These are phyloP conservation scores for Sporophila hypoxantha DNA, from an alignment of 2,113 vertebrate genomes.

Conservation along the genomic window DNA sequence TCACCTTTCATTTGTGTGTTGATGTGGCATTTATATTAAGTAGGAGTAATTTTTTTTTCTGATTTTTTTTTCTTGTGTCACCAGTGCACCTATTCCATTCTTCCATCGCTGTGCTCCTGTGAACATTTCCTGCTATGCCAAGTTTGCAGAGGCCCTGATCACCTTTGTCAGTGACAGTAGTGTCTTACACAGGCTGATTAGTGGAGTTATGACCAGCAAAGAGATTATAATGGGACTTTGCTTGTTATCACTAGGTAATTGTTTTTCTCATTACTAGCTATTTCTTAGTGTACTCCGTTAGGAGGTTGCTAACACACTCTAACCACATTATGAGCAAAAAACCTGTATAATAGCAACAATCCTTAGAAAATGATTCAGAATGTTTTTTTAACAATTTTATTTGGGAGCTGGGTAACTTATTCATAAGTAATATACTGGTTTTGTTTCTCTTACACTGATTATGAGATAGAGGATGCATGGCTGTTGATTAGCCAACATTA, in stretches of 20 bases:
- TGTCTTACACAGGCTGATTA: slow-evolving; percentile 93
- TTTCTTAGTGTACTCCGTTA: slow-evolving; percentile 68
- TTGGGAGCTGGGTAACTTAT: slow-evolving; percentile 31
- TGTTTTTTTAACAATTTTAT: slow-evolving; percentile 35
- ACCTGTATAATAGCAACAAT: slow-evolving; percentile 6
- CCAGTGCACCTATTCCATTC: slow-evolving; percentile 89
- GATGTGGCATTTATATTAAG: slow-evolving; percentile 84
- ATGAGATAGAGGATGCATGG: background rate
- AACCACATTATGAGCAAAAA: slow-evolving; percentile 42
- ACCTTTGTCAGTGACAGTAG: slow-evolving; percentile 95
- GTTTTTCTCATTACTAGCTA: slow-evolving; percentile 81
- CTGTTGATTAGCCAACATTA: slow-evolving; percentile 5
- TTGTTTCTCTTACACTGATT: slow-evolving; percentile 13
- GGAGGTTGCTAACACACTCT: slow-evolving; percentile 65
- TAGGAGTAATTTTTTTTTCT: slow-evolving; percentile 87
- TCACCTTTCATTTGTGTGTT: slow-evolving; percentile 83
- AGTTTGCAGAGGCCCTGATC: slow-evolving; percentile 94
- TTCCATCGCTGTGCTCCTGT: slow-evolving; percentile 98
- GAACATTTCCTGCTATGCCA: slow-evolving; percentile 94
- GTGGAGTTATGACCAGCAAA: slow-evolving; percentile 94
- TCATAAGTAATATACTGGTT: slow-evolving; percentile 40
- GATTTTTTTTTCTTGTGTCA: slow-evolving; percentile 86
- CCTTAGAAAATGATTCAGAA: slow-evolving; percentile 31
- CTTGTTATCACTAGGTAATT: slow-evolving; percentile 93
- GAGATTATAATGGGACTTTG: slow-evolving; percentile 98